Evolutionary conservation across 2,797 vertebrate genomes (phyloP), one percentile per base, ranked within the genome.

Genomic region (Dendrocincla tyrannina): DNA sequence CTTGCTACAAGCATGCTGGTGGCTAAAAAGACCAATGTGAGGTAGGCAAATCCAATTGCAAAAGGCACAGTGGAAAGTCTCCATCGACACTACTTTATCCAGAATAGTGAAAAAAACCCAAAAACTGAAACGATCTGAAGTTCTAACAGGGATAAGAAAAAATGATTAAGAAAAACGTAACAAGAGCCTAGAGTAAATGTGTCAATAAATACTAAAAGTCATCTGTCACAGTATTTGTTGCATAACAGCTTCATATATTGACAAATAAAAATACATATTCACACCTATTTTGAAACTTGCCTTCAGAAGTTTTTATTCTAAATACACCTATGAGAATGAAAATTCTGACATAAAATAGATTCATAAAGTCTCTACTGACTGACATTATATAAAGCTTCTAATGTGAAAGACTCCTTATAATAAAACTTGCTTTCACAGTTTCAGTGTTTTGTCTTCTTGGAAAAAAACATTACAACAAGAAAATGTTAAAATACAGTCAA

Each of bases 371-470:
- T 92, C 37, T 49, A 81, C 53, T n/a, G 33, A 96, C 49, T 96
- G 89, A 95, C 78, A 96, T 89, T 96, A 93, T 93, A 96, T 91
- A 95, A 96, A 96, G 88, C 75, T 91, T 72, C 67, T 91, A 93
- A 80, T 58, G 44, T 88, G 58, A 91, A 94, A 97, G 88, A 83
- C 63, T 90, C 49, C 32, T 49, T 91, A 88, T 0, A n/a, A 79
- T 82, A 96, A 96, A 42, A 70, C 41, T 41, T 92, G 68, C 70
- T 95, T 95, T 96, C 76, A 91, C n/a, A 95, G 70, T 56, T 32
- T 85, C 42, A 8, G 4, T 49, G 49, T 47, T 79, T 50, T 44
- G 30, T 5, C 9, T 8, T 24, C 72, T 76, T 44, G 47, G 28
- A 76, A 82, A 69, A 35, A 70, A 52, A 27, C 22, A 59, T 24